phyloP scores from a whole-genome alignment of 2,113 vertebrate genomes.

The Semicossyphus pulcher region DNA sequence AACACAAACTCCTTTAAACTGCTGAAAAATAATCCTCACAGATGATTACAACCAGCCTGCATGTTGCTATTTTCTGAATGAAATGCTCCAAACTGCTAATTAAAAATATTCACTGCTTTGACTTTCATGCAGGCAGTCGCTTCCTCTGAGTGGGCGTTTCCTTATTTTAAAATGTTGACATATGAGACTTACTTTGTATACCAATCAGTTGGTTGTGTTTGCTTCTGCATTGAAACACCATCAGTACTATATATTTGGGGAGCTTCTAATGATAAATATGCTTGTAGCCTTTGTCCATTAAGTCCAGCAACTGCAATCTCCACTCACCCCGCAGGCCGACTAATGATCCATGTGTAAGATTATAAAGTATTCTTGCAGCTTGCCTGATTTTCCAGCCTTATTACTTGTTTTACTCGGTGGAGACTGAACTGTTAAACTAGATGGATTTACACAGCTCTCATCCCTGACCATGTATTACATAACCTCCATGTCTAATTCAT shows the following conservation, averaged over 20 bases:
- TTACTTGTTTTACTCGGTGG: constrained; percentile 28
- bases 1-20: not conserved
- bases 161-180: not conserved
- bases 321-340: constrained; percentile 7
- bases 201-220: constrained; percentile 5
- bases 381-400: constrained; percentile 7
- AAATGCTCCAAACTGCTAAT: constrained; percentile 27
- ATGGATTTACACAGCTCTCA: not conserved
- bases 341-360: constrained; percentile 33
- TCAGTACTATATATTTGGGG: too few relatives aligned
- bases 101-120: constrained; percentile 21
- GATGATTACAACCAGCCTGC: constrained; percentile 12
- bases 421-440: constrained; percentile 12
- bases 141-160: constrained; percentile 20
- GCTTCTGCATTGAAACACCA: too few relatives aligned
- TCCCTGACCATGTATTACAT: not conserved
- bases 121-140: constrained; percentile 24
- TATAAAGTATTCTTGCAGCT: constrained; percentile 51
- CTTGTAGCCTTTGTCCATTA: not conserved
- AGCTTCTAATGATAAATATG: too few relatives aligned
- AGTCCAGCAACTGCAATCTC: constrained; percentile 7
- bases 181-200: not conserved
- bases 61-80: not conserved
- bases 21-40: not conserved
- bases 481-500: constrained; percentile 34